Evolutionary conservation across 2,888 invertebrate species (phyloP).

Genomic region (Andrena praecox): DNA sequence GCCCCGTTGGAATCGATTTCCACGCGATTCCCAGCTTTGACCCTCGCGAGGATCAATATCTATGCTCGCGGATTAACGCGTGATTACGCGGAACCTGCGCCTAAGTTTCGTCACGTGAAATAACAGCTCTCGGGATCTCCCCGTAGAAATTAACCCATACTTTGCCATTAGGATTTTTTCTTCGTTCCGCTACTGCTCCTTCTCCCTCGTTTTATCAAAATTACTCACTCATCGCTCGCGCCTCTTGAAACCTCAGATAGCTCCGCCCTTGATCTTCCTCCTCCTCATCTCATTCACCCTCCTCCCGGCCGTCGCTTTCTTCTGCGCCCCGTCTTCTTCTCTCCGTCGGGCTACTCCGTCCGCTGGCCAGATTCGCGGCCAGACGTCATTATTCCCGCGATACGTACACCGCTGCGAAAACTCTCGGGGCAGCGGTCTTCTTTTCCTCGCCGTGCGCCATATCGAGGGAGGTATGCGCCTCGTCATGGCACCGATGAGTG

Average conservation of each 20-base stretch:
- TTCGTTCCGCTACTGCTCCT: conserved; percentile 12
- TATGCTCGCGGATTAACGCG: conserved; percentile 25
- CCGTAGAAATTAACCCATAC: conserved; percentile 10
- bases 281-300: not conserved
- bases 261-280: conserved; percentile 41
- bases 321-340: conserved; percentile 1
- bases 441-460: conserved; percentile 68
- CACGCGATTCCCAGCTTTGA: not conserved
- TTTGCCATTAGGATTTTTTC: conserved; percentile 5
- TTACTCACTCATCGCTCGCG: conserved; percentile 48
- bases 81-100: conserved; percentile 11
- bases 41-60: conserved; percentile 8
- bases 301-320: not conserved
- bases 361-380: conserved; percentile 28
- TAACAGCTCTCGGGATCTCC: not conserved
- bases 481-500: conserved; percentile 75
- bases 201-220: conserved; percentile 39
- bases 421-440: conserved; percentile 69
- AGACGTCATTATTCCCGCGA: conserved; percentile 62
- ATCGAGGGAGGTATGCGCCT: conserved; percentile 79
- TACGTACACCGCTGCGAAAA: conserved; percentile 60
- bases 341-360: not conserved
- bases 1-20: conserved; percentile 27
- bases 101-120: conserved; percentile 28
- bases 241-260: conserved; percentile 21